Base-by-base conservation (phyloP, 1,140 invertebrate genomes). In the Aphelinus atriplicis region DNA sequence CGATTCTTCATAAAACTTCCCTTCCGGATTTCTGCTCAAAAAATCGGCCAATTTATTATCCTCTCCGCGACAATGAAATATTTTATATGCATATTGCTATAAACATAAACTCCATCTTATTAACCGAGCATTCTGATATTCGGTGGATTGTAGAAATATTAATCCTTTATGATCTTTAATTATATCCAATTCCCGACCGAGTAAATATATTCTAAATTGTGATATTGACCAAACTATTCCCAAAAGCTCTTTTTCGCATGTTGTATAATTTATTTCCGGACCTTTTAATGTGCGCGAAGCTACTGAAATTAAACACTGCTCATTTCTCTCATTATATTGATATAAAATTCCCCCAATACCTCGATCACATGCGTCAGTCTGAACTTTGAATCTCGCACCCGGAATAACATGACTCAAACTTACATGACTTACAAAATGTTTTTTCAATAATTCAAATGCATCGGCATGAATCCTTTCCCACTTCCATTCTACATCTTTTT, bases 161-260 rank as follows among this genome's bases (percentile, higher is more conserved):
- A 60, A 5, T 6, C 9, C 62, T 55, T 62, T 45, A 60, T 64
- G 62, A 51, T 64, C 67, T 5, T 48, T 69, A 7, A 67, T 1
- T 9, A 72, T 64, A 2, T 72, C 61, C 46, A 76, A 76, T 50
- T 50, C 9, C 7, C 10, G 10, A 1, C 74, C 68, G 4, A 76
- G 42, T 3, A 76, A 10, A 58, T 71, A 76, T n/a, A 50, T 50
- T 2, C 68, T 9, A 58, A 76, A 76, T 53, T 76, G 71, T 2
- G 65, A 65, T 3, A 76, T 3, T 5, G 67, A 61, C 46, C 71
- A 76, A 9, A 76, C 43, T 7, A 76, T 76, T 4, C 61, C 74
- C 47, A 76, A 56, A 3, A 76, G 47, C 71, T 76, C 74, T 43
- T 71, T 76, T 58, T 76, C 74, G 43, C 67, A 50, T 1, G 63